Evolutionary conservation across 1,140 invertebrate species (phyloP).

Genomic region (Muscidifurax raptorellus): DNA sequence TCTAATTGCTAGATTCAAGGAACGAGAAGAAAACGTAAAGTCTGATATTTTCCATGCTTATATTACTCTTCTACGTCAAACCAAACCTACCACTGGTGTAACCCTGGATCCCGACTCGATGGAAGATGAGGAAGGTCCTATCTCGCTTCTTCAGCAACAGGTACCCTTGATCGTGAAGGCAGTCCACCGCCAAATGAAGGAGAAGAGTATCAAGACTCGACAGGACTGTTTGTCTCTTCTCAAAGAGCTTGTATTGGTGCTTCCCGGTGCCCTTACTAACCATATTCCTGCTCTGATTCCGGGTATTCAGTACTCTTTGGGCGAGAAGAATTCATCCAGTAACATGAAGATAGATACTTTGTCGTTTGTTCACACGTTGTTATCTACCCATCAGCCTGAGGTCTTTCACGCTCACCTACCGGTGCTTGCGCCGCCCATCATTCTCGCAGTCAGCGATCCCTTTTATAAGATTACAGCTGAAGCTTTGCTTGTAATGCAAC

Average conservation of each 20-base stretch:
- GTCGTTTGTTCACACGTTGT: conserved; percentile 91
- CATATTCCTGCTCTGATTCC: conserved; percentile 91
- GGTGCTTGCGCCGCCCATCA: conserved; percentile 90
- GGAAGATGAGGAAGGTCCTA: conserved; percentile 86
- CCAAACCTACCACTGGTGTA: conserved; percentile 79
- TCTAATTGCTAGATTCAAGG: conserved; percentile 95
- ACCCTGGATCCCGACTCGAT: conserved; percentile 85
- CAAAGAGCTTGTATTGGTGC: conserved; percentile 91
- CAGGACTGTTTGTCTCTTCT: conserved; percentile 94
- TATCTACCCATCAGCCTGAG: conserved; percentile 88
- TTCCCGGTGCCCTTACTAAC: conserved; percentile 91
- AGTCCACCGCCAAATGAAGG: conserved; percentile 92
- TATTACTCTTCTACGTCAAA: conserved; percentile 93
- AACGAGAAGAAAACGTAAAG: conserved; percentile 99
- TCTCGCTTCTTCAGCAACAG: conserved; percentile 83
- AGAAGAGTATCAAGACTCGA: conserved; percentile 94
- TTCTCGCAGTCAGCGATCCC: conserved; percentile 92
- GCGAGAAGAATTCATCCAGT: conserved; percentile 95
- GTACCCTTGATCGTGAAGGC: conserved; percentile 89
- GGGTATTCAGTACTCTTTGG: conserved; percentile 93
- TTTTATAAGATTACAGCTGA: conserved; percentile 99
- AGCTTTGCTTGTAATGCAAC: conserved; percentile 93
- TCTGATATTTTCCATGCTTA: conserved; percentile 98
- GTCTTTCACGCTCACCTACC: conserved; percentile 85
- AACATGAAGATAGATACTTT: conserved; percentile 99